These are phyloP conservation scores for Axis porcinus DNA, from an alignment of 2,113 vertebrate species.

Conservation along the genomic window DNA sequence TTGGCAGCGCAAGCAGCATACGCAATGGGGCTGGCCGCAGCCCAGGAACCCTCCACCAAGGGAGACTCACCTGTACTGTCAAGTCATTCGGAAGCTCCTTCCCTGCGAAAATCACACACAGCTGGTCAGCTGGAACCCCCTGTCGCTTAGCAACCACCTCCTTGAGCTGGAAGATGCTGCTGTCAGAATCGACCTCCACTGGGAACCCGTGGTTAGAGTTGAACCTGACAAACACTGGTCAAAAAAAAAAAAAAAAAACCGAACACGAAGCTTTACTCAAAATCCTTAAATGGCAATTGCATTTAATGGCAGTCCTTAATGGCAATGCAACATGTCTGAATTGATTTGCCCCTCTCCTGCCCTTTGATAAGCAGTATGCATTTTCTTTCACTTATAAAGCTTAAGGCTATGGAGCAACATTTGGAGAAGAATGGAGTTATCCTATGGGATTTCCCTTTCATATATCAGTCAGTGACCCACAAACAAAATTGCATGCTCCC, in stretches of 20 bases:
- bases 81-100: conserved; percentile 85
- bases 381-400: conserved; percentile 4
- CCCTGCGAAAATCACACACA: conserved; percentile 88
- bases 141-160: conserved; percentile 86
- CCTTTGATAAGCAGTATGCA: background rate
- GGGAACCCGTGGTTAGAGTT: conserved; percentile 88
- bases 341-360: too few relatives aligned
- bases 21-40: conserved; percentile 59
- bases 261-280: background rate
- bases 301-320: background rate
- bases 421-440: background rate
- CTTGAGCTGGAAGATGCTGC: conserved; percentile 87
- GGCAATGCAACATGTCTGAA: background rate
- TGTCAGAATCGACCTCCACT: conserved; percentile 79
- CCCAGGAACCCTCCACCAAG: conserved; percentile 55
- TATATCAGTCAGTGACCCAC: background rate
- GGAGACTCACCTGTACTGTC: conserved; percentile 86
- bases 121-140: conserved; percentile 84
- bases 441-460: background rate
- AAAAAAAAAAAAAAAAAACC: conserved; percentile 17
- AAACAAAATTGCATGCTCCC: background rate
- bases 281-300: fast-evolving
- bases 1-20: conserved; percentile 69
- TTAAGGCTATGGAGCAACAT: background rate
- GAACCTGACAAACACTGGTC: conserved; percentile 88